Conservation (phyloP, 2,797 vertebrate species). For the Oryzias sinensis region DNA sequence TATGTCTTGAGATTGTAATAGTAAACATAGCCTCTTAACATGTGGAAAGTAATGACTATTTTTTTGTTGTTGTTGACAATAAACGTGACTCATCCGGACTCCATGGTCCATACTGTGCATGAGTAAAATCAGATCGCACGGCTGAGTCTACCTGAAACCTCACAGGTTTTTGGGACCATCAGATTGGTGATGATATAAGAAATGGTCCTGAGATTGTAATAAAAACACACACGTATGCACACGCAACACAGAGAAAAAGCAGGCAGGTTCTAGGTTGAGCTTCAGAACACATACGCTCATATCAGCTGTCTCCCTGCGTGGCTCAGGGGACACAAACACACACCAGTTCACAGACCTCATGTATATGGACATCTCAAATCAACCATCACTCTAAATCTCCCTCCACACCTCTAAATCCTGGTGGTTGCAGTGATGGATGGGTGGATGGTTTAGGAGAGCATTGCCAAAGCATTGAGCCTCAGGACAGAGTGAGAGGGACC, state of each 20-base stretch:
- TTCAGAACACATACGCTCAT: constrained; percentile 55
- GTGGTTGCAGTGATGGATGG: constrained; percentile 35
- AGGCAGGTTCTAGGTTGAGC: constrained; percentile 53
- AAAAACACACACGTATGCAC: neutral
- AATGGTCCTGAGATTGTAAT: neutral
- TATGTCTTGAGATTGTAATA: too few relatives aligned
- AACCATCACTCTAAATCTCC: constrained; percentile 22
- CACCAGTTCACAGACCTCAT: constrained; percentile 2
- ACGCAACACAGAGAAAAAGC: constrained; percentile 13
- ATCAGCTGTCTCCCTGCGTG: constrained; percentile 47
- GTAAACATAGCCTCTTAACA: too few relatives aligned
- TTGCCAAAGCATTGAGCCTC: constrained; percentile 48
- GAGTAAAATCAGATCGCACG: too few relatives aligned
- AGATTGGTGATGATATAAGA: neutral
- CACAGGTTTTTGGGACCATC: too few relatives aligned
- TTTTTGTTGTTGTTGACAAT: too few relatives aligned
- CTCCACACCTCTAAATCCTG: constrained; percentile 48
- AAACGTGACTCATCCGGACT: too few relatives aligned
- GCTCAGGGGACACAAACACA: constrained; percentile 44
- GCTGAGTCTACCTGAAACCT: too few relatives aligned
- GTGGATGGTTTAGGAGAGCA: constrained; percentile 25
- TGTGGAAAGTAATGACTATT: too few relatives aligned
- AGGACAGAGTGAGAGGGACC: constrained; percentile 48
- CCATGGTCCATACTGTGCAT: too few relatives aligned
- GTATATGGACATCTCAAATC: constrained; percentile 19